Base-by-base conservation (phyloP, 1,140 invertebrate species). In the Coboldia fuscipes region DNA sequence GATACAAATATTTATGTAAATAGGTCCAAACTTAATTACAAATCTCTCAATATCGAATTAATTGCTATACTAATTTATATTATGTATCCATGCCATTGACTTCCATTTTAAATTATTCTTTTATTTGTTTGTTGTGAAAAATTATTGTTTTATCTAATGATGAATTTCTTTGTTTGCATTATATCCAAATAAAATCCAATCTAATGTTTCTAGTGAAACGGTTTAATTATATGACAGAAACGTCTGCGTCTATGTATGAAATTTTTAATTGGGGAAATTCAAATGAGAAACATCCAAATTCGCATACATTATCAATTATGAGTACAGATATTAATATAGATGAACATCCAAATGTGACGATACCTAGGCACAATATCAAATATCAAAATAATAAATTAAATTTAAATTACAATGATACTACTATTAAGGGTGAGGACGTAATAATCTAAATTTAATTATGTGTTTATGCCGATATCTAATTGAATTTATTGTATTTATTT, bases 191-290 rank as follows among this genome's bases (percentile, higher is more conserved):
- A 27, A 27, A 3, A 3, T n/a, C 10, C 24, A 27, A 3, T n/a
- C 12, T 12, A 23, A 5, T 14, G 14, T 14, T n/a, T 27, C 3
- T 27, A 14, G 12, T 27, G 12, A 27, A 27, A n/a, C 12, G 12
- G 12, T 27, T n/a, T 10, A 27, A n/a, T 27, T 18, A 35, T 18
- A 35, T 17, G 15, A 18, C 63, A 61, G 10, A 30, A 30, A 72
- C 70, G 58, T 72, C 70, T 52, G 66, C 68, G 54, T 74, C 72
- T 50, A 75, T 75, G 68, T 73, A 75, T 60, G 72, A 75, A 61
- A 70, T 75, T 43, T 72, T 75, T 58, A 68, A 72, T 65, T 75
- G 72, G 72, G 67, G 50, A 35, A 58, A 62, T 54, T 58, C 59
- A 46, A 62, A 63, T 57, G 55, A 57, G 51, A 47, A 55, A 40